Evolutionary conservation across 2,113 vertebrate species (phyloP).

Genomic region (Heptranchias perlo): DNA sequence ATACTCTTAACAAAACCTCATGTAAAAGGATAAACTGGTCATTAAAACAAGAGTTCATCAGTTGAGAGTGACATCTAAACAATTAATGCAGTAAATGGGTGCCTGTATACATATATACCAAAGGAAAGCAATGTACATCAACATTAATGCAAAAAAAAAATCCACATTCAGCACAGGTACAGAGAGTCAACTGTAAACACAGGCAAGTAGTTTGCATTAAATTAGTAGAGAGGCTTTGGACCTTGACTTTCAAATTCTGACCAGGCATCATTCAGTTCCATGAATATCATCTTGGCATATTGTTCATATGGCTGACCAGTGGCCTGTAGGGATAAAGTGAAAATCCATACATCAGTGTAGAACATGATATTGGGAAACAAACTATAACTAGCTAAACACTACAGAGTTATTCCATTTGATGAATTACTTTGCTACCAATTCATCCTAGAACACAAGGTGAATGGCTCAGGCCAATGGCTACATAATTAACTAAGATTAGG

Average conservation of each 20-base stretch:
- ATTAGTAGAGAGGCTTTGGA: slow-evolving; percentile 91
- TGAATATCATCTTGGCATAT: slow-evolving; percentile 99
- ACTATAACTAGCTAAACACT: not conserved
- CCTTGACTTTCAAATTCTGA: slow-evolving; percentile 99
- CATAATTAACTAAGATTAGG: not conserved
- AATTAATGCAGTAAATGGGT: slow-evolving; percentile 41
- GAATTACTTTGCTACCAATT: not conserved
- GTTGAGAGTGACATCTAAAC: slow-evolving; percentile 44
- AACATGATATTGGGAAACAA: slow-evolving; percentile 18
- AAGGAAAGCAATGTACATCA: not conserved
- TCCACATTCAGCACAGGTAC: slow-evolving; percentile 19
- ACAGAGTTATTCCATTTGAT: not conserved
- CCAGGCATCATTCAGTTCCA: slow-evolving; percentile 98
- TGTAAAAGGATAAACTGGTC: not conserved
- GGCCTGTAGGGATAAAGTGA: slow-evolving; percentile 63
- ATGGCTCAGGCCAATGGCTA: not conserved
- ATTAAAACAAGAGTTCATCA: not conserved
- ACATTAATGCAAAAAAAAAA: slow-evolving; percentile 23
- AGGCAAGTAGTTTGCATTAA: slow-evolving; percentile 35
- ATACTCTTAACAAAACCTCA: not conserved
- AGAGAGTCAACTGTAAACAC: slow-evolving; percentile 16
- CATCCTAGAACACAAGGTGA: not conserved
- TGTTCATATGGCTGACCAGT: slow-evolving; percentile 98
- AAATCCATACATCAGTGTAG: slow-evolving; percentile 41
- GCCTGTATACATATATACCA: slow-evolving; percentile 3